A percentile compares a stretch with the other conserved stretches of the same genome.
Conservation (phyloP, 1,140 invertebrate genomes). For the silkworm (Bombyx mori) region DNA sequence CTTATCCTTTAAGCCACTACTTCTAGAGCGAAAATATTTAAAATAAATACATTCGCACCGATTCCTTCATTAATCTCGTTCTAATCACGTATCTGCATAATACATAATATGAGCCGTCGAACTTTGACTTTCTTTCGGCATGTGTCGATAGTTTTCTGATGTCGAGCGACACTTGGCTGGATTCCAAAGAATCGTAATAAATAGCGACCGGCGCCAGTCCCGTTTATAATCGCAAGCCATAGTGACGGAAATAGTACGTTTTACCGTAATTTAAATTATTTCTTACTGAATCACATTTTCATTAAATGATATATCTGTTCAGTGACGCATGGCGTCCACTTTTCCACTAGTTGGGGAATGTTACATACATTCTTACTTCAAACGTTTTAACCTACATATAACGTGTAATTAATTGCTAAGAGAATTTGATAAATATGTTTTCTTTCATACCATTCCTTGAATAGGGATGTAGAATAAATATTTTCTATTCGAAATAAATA, state of each 20-base stretch:
- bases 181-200: slow-evolving; percentile 58
- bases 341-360: neutral
- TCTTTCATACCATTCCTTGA: too few relatives aligned
- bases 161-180: slow-evolving; percentile 44
- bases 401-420: too few relatives aligned
- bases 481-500: too few relatives aligned
- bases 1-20: too few relatives aligned
- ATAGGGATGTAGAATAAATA: too few relatives aligned
- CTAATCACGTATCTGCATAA: neutral
- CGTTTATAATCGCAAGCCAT: slow-evolving; percentile 41
- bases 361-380: neutral
- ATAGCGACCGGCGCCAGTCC: slow-evolving; percentile 53
- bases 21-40: neutral
- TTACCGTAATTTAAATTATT: slow-evolving; percentile 24
- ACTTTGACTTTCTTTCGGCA: slow-evolving; percentile 59
- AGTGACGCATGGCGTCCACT: slow-evolving; percentile 5
- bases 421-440: too few relatives aligned
- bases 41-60: too few relatives aligned
- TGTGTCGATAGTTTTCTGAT: slow-evolving; percentile 34
- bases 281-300: slow-evolving; percentile 4
- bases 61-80: neutral
- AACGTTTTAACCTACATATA: slow-evolving; percentile 4
- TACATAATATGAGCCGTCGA: slow-evolving; percentile 33
- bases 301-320: slow-evolving; percentile 2
- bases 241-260: slow-evolving; percentile 55